phyloP scores from a whole-genome alignment of 2,888 invertebrate genomes.

The Muschampia plurimacula region DNA sequence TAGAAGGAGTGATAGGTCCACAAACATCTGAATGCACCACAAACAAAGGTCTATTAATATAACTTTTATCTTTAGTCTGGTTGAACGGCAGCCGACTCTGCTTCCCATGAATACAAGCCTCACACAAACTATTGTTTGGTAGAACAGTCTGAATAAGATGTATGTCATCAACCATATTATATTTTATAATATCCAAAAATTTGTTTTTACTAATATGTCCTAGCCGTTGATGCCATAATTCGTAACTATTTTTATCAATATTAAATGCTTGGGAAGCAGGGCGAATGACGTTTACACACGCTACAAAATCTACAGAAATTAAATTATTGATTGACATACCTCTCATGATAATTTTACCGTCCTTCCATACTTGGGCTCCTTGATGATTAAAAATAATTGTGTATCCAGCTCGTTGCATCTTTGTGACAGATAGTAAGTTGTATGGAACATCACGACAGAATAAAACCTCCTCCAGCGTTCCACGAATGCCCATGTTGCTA shows the following conservation, averaged over 20 bases:
- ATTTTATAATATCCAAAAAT: neutral
- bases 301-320: constrained; percentile 38
- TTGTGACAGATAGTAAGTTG: constrained; percentile 38
- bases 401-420: constrained; percentile 40
- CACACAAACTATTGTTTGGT: neutral
- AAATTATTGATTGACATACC: constrained; percentile 43
- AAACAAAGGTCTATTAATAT: constrained; percentile 55
- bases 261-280: constrained; percentile 44
- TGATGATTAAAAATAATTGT: constrained; percentile 51
- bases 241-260: constrained; percentile 29
- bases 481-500: constrained; percentile 42
- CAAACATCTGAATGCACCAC: constrained; percentile 57
- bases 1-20: constrained; percentile 55
- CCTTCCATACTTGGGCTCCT: constrained; percentile 45
- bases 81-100: constrained; percentile 58
- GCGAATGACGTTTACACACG: constrained; percentile 16
- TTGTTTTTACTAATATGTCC: constrained; percentile 2
- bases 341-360: constrained; percentile 38
- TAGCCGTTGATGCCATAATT: neutral
- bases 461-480: constrained; percentile 40
- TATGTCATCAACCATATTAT: constrained; percentile 47
- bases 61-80: constrained; percentile 46
- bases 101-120: constrained; percentile 48
- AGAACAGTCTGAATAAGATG: neutral
- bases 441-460: constrained; percentile 38